Evolutionary conservation across 1,140 invertebrate species (phyloP).

Genomic region (Tribolium castaneum): DNA sequence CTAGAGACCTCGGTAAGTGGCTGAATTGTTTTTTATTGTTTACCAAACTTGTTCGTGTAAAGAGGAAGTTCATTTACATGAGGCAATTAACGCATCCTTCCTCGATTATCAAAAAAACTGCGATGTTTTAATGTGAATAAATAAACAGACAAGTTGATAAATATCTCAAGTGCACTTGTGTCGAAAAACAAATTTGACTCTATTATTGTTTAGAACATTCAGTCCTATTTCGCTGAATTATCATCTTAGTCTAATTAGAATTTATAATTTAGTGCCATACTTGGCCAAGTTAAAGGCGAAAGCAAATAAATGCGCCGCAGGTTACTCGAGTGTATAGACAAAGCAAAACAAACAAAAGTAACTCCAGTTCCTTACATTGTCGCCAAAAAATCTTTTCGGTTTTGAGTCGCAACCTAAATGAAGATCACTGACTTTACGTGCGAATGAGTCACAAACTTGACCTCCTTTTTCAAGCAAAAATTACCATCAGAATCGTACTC

Average conservation of each 20-base stretch:
- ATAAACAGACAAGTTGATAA: not conserved
- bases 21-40: not conserved
- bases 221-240: not conserved
- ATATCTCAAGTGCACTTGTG: not conserved
- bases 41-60: too few species aligned
- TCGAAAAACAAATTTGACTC: not conserved
- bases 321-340: not conserved
- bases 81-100: not conserved
- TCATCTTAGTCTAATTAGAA: not conserved
- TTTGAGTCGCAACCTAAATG: not conserved
- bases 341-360: not conserved
- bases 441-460: not conserved
- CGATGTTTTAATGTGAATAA: not conserved
- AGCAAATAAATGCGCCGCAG: not conserved
- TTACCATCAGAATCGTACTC: not conserved
- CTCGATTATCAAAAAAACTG: not conserved
- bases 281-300: not conserved
- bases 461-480: not conserved
- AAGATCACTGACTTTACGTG: not conserved
- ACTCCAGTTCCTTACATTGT: not conserved
- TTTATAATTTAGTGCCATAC: not conserved
- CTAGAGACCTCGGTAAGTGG: constrained; percentile 71
- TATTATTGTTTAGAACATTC: not conserved
- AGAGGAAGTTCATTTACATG: not conserved
- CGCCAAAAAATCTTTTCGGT: not conserved